A percentile compares a stretch with the other conserved stretches of the same genome.
These are phyloP conservation scores for Leptogaster cylindrica DNA, from an alignment of 2,888 invertebrate species.

Conservation along the genomic window DNA sequence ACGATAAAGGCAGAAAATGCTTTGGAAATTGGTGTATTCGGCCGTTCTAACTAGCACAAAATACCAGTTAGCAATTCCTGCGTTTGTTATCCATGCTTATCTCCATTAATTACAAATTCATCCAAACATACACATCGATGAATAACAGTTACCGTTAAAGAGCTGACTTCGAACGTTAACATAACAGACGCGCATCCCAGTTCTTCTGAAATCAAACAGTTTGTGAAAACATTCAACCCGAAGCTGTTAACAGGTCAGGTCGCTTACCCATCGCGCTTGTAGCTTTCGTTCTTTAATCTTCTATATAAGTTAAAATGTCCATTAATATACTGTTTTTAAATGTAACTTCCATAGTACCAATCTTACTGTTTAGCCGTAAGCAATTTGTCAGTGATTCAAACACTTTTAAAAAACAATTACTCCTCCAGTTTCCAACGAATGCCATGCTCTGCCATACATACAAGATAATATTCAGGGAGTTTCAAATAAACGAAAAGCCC, in stretches of 20 bases:
- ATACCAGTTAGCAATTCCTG: constrained; percentile 90
- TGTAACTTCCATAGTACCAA: constrained; percentile 80
- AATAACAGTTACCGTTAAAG: constrained; percentile 63
- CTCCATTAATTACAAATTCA: constrained; percentile 86
- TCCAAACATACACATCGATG: constrained; percentile 82
- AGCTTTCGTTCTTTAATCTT: constrained; percentile 93
- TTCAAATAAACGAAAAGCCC: too few relatives aligned
- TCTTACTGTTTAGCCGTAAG: too few relatives aligned
- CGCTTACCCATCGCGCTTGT: constrained; percentile 92
- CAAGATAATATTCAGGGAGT: too few relatives aligned
- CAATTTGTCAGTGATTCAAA: too few relatives aligned
- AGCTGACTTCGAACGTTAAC: constrained; percentile 75
- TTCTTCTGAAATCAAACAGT: constrained; percentile 85
- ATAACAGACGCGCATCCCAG: constrained; percentile 89
- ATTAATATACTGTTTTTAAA: constrained; percentile 90
- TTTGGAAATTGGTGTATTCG: constrained; percentile 81
- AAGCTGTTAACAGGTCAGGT: constrained; percentile 81
- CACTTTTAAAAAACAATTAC: too few relatives aligned
- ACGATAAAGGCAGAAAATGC: constrained; percentile 81
- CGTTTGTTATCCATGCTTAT: constrained; percentile 99
- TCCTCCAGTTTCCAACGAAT: too few relatives aligned
- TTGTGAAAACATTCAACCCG: constrained; percentile 58
- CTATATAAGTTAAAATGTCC: constrained; percentile 86
- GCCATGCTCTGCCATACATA: too few relatives aligned
- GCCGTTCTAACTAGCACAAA: constrained; percentile 88